A percentile compares a stretch with the other conserved stretches of the same genome.
Evolutionary conservation across 1,140 invertebrate species (phyloP).

Genomic region (Leptestheria dahalacensis): DNA sequence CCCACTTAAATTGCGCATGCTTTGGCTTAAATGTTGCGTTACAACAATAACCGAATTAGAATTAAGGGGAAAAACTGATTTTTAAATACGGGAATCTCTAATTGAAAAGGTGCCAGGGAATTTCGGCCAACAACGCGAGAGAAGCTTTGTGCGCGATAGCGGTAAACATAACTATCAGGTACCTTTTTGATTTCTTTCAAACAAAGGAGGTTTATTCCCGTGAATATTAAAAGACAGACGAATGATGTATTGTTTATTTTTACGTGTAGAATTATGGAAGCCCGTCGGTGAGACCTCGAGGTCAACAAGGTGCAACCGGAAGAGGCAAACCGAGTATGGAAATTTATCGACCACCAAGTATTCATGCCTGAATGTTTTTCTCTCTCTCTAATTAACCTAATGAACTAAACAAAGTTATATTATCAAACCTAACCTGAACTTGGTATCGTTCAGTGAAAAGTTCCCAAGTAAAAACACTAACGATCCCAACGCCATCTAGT

Average conservation of each 20-base stretch:
- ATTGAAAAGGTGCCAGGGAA: not conserved
- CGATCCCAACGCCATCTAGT: too few relatives aligned
- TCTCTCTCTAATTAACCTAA: not conserved
- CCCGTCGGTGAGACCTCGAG: not conserved
- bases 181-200: not conserved
- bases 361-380: conserved; percentile 23
- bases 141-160: conserved; percentile 5
- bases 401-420: not conserved
- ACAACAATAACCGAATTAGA: too few relatives aligned
- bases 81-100: too few relatives aligned
- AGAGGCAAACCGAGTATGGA: conserved; percentile 56
- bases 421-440: not conserved
- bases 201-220: too few relatives aligned
- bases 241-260: conserved; percentile 1
- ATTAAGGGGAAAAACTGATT: too few relatives aligned
- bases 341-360: conserved; percentile 73
- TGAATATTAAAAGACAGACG: too few relatives aligned
- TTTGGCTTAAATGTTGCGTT: too few relatives aligned
- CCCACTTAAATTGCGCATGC: not conserved
- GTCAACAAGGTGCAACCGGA: conserved; percentile 18
- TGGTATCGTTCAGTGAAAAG: too few relatives aligned
- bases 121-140: conserved; percentile 2
- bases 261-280: not conserved
- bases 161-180: not conserved
- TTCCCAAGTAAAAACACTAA: too few relatives aligned